phyloP scores from a whole-genome alignment of 2,888 invertebrate genomes.

The Mythimna impura region DNA sequence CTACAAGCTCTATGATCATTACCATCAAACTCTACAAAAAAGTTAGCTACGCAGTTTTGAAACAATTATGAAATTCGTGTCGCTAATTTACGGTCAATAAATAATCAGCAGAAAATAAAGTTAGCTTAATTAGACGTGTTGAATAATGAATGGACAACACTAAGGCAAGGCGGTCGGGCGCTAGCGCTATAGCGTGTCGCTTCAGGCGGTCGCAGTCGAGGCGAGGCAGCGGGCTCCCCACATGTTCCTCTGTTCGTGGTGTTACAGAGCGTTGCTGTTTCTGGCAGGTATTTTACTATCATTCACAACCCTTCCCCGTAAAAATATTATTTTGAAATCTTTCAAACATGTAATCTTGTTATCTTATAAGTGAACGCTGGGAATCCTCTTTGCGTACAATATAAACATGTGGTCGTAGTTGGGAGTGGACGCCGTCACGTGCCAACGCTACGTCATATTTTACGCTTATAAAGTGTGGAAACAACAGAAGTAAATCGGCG shows the following conservation, averaged over 20 bases:
- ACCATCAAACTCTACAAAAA: background rate
- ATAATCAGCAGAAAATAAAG: conserved; percentile 24
- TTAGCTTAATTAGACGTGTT: conserved; percentile 31
- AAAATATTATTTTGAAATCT: background rate
- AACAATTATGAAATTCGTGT: conserved; percentile 14
- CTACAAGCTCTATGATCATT: background rate
- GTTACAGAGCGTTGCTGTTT: conserved; percentile 66
- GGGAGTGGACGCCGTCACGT: conserved; percentile 21
- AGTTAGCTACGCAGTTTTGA: background rate
- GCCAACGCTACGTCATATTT: conserved; percentile 34
- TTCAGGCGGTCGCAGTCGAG: conserved; percentile 49
- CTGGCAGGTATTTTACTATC: conserved; percentile 66
- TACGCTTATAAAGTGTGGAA: conserved; percentile 32
- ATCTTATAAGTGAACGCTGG: background rate
- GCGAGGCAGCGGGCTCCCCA: conserved; percentile 52
- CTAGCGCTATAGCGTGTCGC: conserved; percentile 12
- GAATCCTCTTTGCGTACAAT: conserved; percentile 14
- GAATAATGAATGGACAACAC: conserved; percentile 49
- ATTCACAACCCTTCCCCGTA: conserved; percentile 13
- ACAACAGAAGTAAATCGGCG: conserved; percentile 31
- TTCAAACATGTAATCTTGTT: background rate
- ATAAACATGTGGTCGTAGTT: conserved; percentile 12
- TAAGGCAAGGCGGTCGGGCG: conserved; percentile 41
- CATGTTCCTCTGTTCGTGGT: conserved; percentile 75
- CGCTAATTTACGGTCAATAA: conserved; percentile 18